phyloP scores from a whole-genome alignment of 2,113 vertebrate genomes.

The Myotis lucifugus region DNA sequence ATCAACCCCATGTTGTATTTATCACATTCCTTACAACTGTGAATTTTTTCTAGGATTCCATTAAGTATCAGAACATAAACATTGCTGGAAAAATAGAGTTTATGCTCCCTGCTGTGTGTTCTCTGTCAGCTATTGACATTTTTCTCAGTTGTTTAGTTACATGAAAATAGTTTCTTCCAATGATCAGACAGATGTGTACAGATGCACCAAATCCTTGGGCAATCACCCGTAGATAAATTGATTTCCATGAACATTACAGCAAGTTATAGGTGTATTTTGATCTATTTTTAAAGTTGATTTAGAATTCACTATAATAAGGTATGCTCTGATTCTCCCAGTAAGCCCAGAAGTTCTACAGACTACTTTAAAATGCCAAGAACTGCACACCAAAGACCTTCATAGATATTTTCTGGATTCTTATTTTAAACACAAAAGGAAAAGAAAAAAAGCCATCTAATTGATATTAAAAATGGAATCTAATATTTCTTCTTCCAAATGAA shows the following conservation, averaged over 20 bases:
- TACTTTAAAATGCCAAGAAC: conserved; percentile 11
- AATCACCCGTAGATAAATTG: conserved; percentile 19
- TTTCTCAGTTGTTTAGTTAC: conserved; percentile 29
- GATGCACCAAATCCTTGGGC: not conserved
- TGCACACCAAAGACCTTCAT: not conserved
- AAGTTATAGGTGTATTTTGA: not conserved
- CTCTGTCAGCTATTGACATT: not conserved
- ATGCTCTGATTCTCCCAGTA: not conserved
- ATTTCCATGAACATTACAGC: conserved; percentile 1
- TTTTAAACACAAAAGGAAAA: not conserved
- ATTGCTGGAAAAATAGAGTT: not conserved
- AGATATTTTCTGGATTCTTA: not conserved
- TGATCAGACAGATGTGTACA: not conserved
- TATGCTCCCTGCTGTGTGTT: not conserved
- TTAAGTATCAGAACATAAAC: not conserved
- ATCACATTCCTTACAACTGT: not conserved
- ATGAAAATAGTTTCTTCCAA: not conserved
- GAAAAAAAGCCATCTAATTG: conserved; percentile 11
- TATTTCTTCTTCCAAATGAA: not conserved
- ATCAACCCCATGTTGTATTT: not conserved
- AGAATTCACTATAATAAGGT: conserved; percentile 46
- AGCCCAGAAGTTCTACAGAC: not conserved
- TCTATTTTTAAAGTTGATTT: conserved; percentile 53
- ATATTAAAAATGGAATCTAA: not conserved
- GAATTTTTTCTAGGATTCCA: not conserved